Conservation (phyloP, 2,888 invertebrate species). For the Penaeus monodon region DNA sequence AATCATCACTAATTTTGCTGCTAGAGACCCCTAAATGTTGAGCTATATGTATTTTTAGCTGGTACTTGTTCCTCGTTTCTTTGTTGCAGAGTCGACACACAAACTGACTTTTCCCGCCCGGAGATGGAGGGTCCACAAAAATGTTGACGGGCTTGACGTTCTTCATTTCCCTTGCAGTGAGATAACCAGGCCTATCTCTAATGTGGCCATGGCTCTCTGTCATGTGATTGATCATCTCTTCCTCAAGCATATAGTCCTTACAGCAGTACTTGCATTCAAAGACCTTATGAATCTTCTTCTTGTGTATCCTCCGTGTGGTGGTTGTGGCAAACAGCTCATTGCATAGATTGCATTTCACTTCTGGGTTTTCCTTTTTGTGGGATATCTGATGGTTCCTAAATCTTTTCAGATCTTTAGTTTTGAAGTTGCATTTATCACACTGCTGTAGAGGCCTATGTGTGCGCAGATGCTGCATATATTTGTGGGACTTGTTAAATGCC, state of each 20-base stretch:
- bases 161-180: not conserved
- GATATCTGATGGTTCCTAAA: slow-evolving; percentile 16
- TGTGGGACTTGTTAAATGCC: slow-evolving; percentile 26
- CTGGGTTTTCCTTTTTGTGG: slow-evolving; percentile 33
- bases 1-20: slow-evolving; percentile 24
- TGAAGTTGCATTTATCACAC: slow-evolving; percentile 29
- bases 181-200: not conserved
- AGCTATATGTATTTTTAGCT: slow-evolving; percentile 26
- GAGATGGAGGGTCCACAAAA: slow-evolving; percentile 5
- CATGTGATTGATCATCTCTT: slow-evolving; percentile 1
- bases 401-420: slow-evolving; percentile 15
- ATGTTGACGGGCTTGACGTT: slow-evolving; percentile 14
- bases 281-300: slow-evolving; percentile 22
- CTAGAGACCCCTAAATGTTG: slow-evolving; percentile 34
- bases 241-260: not conserved
- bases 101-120: slow-evolving; percentile 13
- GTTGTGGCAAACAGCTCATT: slow-evolving; percentile 8
- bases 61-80: slow-evolving; percentile 27
- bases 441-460: slow-evolving; percentile 10
- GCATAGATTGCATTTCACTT: slow-evolving; percentile 24
- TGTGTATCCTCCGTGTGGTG: slow-evolving; percentile 12
- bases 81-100: slow-evolving; percentile 18
- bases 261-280: slow-evolving; percentile 22
- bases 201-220: not conserved
- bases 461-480: slow-evolving; percentile 21